Evolutionary conservation across 53 echinoderm and acorn worm genomes (phyloP).

Genomic region (Actinopyga echinites): DNA sequence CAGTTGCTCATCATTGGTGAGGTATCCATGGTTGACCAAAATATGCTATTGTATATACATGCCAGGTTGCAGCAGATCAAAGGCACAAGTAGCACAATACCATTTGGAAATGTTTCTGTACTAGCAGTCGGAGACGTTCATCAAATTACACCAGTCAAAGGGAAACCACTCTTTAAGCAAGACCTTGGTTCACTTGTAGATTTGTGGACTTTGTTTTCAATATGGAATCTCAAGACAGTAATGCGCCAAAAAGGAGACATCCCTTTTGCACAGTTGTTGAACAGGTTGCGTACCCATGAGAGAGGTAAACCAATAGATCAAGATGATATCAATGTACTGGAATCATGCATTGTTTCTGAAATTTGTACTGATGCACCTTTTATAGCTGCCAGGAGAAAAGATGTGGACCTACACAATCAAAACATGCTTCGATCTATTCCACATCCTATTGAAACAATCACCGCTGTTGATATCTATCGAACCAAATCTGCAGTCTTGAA

Average conservation of each 20-base stretch:
- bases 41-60: conserved; percentile 45
- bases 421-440: too few species aligned
- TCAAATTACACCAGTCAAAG: conserved; percentile 58
- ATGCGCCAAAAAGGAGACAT: conserved; percentile 71
- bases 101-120: conserved; percentile 58
- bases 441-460: too few species aligned
- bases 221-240: conserved; percentile 48
- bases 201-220: conserved; percentile 59
- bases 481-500: neutral
- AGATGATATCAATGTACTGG: conserved; percentile 60
- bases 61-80: too few species aligned
- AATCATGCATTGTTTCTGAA: too few species aligned
- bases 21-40: too few species aligned
- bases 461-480: conserved; percentile 1
- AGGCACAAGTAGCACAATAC: conserved; percentile 8
- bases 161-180: conserved; percentile 33
- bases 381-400: too few species aligned
- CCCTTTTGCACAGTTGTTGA: conserved; percentile 47
- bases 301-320: conserved; percentile 37
- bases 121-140: conserved; percentile 68
- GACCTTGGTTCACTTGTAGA: conserved; percentile 4
- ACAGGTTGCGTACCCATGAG: conserved; percentile 29
- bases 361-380: too few species aligned
- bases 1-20: conserved; percentile 70
- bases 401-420: too few species aligned